phyloP scores from a whole-genome alignment of 2,888 invertebrate genomes.

The Agonopterix subpropinquella region DNA sequence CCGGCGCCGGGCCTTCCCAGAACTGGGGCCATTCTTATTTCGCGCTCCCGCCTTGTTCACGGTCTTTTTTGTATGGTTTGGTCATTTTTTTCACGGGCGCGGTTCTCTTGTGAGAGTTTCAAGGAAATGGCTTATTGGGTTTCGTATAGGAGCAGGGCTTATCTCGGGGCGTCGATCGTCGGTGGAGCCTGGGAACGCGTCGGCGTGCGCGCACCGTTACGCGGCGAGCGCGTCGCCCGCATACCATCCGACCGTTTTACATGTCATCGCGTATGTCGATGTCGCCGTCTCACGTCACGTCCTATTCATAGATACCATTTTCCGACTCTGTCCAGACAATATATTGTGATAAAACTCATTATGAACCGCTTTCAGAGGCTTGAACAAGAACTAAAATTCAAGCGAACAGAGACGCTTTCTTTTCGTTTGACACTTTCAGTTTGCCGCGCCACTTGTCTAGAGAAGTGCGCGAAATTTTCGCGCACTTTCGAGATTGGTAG shows the following conservation, averaged over 20 bases:
- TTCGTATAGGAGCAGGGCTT: conserved; percentile 61
- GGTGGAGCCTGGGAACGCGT: conserved; percentile 49
- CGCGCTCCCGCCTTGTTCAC: conserved; percentile 72
- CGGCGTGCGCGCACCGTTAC: conserved; percentile 46
- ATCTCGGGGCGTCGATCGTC: conserved; percentile 58
- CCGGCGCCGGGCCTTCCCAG: conserved; percentile 71
- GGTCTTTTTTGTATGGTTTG: conserved; percentile 54
- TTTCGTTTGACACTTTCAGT: no score
- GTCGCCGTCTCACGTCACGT: conserved; percentile 29
- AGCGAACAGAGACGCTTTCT: no score
- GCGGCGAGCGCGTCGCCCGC: conserved; percentile 21
- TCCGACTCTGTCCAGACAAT: conserved; percentile 8
- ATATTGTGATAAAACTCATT: not conserved
- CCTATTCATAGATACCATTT: conserved; percentile 23
- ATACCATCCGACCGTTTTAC: conserved; percentile 23
- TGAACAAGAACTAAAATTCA: no score
- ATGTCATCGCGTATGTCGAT: conserved; percentile 27
- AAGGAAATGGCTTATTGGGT: conserved; percentile 73
- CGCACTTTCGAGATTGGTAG: no score
- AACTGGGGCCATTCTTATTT: conserved; percentile 71
- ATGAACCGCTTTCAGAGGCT: no score
- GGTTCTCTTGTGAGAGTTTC: conserved; percentile 66
- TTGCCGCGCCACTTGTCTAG: no score
- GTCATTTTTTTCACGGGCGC: conserved; percentile 64
- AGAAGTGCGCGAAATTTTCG: no score